These are phyloP conservation scores for Dynastes grantii DNA, from an alignment of 2,888 invertebrate species.

Conservation along the genomic window DNA sequence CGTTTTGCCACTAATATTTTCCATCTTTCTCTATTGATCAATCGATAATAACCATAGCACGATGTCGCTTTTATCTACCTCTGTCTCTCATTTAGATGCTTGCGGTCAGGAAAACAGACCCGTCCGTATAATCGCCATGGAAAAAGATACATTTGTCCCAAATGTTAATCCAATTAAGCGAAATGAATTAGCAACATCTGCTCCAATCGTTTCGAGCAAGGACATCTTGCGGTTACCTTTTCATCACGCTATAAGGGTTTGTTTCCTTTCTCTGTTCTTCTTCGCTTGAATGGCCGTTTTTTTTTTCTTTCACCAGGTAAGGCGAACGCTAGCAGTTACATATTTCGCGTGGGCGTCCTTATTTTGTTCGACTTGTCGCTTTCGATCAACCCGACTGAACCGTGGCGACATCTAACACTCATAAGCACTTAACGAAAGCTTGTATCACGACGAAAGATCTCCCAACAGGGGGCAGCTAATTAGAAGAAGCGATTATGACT, in stretches of 20 bases:
- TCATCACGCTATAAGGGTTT: too few relatives aligned
- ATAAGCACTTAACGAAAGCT: not conserved
- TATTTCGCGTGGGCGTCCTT: too few relatives aligned
- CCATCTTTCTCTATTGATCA: constrained; percentile 1
- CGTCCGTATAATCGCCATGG: constrained; percentile 1
- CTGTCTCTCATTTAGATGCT: not conserved
- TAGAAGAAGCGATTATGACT: not conserved
- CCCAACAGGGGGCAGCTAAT: not conserved
- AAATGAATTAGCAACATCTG: constrained; percentile 27
- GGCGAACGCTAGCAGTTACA: too few relatives aligned
- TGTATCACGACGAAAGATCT: not conserved
- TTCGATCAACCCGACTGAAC: too few relatives aligned
- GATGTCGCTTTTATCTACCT: not conserved
- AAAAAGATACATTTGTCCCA: constrained; percentile 12
- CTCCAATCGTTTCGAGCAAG: not conserved
- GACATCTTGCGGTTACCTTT: not conserved
- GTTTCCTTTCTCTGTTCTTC: too few relatives aligned
- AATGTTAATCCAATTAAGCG: constrained; percentile 20
- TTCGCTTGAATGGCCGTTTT: too few relatives aligned
- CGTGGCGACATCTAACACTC: not conserved
- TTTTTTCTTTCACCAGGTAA: too few relatives aligned
- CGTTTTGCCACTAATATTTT: not conserved
- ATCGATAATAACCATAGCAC: not conserved
- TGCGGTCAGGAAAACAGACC: constrained; percentile 1
- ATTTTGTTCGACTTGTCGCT: too few relatives aligned